Base-by-base conservation (phyloP, 2,113 vertebrate species). In the Pomatorhinus ruficollis region DNA sequence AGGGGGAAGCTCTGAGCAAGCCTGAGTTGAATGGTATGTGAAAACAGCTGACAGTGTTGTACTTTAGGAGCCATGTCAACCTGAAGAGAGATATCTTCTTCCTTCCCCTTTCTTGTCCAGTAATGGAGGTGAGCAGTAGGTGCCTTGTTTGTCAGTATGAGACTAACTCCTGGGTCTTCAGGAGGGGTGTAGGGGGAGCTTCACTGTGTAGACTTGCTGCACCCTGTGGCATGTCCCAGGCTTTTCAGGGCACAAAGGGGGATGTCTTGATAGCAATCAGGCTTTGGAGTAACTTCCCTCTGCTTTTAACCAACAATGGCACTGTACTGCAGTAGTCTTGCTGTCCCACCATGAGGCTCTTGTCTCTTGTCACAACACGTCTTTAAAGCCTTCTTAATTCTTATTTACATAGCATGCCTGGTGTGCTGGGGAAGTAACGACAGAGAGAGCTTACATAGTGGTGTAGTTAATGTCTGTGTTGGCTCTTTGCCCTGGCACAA, bases 21-120 rank as follows among this genome's bases (percentile, higher is more conserved):
- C 28, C 35, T 0, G 0, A 18, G 19, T 28, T 50, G n/a, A 15
- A 40, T 50, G 27, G 22, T 37, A 5, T 44, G 37, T 84, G n/a
- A 44, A 76, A 52, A 19, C 40, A 49, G 52, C 31, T 47, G 33
- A 31, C 44, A 53, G 56, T 45, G 66, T 44, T 1, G 1, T 30
- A 23, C 28, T 72, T 68, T 1, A 76, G 33, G 44, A 60, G 42
- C 33, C 12, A 20, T 2, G 4, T 20, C 6, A 11, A n/a, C 42
- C 28, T 85, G 12, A 40, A 66, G 72, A 49, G 5, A 56, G 28
- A 7, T 14, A 6, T 44, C 25, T 28, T 57, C 22, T 72, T n/a
- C 37, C 25, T 75, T 35, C 23, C 4, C 12, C 24, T 83, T 42
- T 11, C 24, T 59, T 45, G 7, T 74, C 66, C 47, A 42, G 50